Conservation (phyloP, 2,888 invertebrate species). For the Agrilus biguttatus region DNA sequence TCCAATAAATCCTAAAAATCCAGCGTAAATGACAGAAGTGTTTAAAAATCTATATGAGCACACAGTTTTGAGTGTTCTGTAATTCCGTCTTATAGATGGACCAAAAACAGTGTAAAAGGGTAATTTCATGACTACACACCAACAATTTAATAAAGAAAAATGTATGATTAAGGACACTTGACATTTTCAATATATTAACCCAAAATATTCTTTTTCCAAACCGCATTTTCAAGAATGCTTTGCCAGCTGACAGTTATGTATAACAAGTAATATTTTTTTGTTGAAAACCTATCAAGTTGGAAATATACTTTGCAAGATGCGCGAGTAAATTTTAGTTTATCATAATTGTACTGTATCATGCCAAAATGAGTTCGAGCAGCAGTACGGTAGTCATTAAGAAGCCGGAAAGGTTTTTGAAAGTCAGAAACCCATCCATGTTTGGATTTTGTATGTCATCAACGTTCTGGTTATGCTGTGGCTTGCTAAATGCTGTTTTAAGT, state of each 20-base stretch:
- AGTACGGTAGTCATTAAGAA: slow-evolving; percentile 20
- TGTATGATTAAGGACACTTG: background rate
- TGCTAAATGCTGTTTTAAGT: slow-evolving; percentile 19
- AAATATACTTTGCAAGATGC: too few species aligned
- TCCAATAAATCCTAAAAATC: slow-evolving; percentile 23
- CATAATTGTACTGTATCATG: background rate
- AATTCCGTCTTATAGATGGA: slow-evolving; percentile 16
- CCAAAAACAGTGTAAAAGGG: slow-evolving; percentile 21
- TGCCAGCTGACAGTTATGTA: background rate
- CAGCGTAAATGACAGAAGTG: slow-evolving; percentile 21
- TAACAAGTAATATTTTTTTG: slow-evolving; percentile 1
- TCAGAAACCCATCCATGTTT: slow-evolving; percentile 3
- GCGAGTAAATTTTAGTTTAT: background rate
- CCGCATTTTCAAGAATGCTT: slow-evolving; percentile 1
- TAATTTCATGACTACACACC: slow-evolving; percentile 18
- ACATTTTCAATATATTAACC: background rate
- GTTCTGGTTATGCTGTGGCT: slow-evolving; percentile 17
- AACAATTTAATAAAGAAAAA: background rate
- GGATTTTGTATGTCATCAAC: slow-evolving; percentile 5
- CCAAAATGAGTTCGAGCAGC: slow-evolving; percentile 16
- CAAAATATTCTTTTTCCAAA: background rate
- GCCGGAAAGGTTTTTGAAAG: slow-evolving; percentile 6
- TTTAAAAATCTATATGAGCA: slow-evolving; percentile 19
- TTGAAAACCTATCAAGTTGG: too few species aligned
- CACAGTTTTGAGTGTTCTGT: slow-evolving; percentile 14